Base-by-base conservation (phyloP, 2,113 vertebrate genomes). In the Lipotes vexillifer region DNA sequence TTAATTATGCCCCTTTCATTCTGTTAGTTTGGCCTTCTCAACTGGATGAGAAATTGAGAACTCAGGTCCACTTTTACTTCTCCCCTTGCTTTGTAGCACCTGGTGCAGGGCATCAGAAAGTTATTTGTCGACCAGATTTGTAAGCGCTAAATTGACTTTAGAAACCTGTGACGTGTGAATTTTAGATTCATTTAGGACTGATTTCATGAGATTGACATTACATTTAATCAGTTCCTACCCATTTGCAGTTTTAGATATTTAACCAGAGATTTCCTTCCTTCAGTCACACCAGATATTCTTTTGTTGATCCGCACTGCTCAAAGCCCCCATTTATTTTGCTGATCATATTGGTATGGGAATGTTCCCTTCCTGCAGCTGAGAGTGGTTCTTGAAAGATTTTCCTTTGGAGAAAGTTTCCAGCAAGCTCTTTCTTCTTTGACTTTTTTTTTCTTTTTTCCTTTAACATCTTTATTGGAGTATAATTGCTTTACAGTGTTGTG, bases 341-440 rank as follows among this genome's bases (percentile, higher is more conserved):
- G 55, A 80, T 94, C 72, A 89, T n/a, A 82, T 88, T 72, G 23
- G 49, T 84, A 20, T 66, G n/a, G 46, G 59, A 75, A 66, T 14
- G 10, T 65, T 93, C 52, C 27, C 74, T 97, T 81, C 74, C 89
- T 74, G 31, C 36, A 74, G 46, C 84, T 36, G 0, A 87, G 46
- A 88, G 49, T 93, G 93, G 27, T 80, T 96, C 85, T 98, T 98
- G 83, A 97, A 97, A 97, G 68, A 71, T 94, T 97, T 96, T 93
- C 72, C 59, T 36, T 98, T 97, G 96, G 85, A 94, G 71, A 97
- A 97, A 98, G 85, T 95, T 95, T 98, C 93, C 85, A 66, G 65
- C 72, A 83, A 97, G 80, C 94, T 92, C 12, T 98, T 93, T 96
- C 61, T 44, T 52, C 49, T 52, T 52, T 17, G 52, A 52, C 15